phyloP scores from a whole-genome alignment of 2,113 vertebrate species.

The Paramormyrops kingsleyae region DNA sequence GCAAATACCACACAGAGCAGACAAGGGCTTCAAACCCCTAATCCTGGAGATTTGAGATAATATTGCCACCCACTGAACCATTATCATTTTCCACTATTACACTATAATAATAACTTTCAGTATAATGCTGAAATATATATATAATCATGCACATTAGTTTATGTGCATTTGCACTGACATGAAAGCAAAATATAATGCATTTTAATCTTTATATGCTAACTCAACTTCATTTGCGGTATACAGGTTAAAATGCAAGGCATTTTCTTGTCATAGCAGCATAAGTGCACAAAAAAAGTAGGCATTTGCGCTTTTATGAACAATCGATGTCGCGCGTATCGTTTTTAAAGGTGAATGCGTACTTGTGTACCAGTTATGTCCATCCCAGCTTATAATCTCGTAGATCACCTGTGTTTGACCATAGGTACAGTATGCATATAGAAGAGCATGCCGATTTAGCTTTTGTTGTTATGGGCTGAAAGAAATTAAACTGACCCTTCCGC shows the following conservation, averaged over 20 bases:
- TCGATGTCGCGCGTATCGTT: too few relatives aligned
- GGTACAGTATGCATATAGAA: not conserved
- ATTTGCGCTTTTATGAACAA: too few relatives aligned
- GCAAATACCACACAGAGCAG: not conserved
- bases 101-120: not conserved
- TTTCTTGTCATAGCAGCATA: too few relatives aligned
- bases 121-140: not conserved
- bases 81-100: not conserved
- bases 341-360: too few relatives aligned
- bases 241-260: too few relatives aligned
- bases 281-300: too few relatives aligned
- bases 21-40: not conserved
- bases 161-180: not conserved
- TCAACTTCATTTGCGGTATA: too few relatives aligned
- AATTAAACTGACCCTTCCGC: conserved; percentile 20
- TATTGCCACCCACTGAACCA: not conserved
- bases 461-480: conserved; percentile 4
- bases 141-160: not conserved
- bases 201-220: too few relatives aligned
- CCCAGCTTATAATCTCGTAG: not conserved
- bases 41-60: not conserved
- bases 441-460: not conserved
- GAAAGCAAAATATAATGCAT: too few relatives aligned
- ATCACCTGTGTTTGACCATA: not conserved
- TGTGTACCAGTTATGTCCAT: too few relatives aligned